Conservation (phyloP, 1,140 invertebrate species). For the Potamilus streckersoni region DNA sequence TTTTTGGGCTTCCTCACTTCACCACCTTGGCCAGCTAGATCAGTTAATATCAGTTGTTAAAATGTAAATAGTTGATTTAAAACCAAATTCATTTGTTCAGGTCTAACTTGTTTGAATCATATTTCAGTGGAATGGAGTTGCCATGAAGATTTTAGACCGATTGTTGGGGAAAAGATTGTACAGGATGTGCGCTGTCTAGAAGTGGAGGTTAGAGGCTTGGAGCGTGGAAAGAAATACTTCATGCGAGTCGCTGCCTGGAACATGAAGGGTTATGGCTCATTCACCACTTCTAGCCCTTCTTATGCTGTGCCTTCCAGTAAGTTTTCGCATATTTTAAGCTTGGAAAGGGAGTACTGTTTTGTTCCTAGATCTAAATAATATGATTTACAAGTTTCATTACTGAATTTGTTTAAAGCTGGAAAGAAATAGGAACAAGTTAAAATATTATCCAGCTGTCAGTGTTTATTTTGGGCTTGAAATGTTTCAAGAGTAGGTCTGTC, state of each 20-base stretch:
- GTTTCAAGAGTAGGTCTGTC: background rate
- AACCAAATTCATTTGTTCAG: too few relatives aligned
- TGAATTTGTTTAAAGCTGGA: too few relatives aligned
- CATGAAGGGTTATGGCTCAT: slow-evolving; percentile 90
- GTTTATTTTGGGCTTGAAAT: too few relatives aligned
- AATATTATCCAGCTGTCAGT: too few relatives aligned
- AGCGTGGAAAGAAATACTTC: slow-evolving; percentile 85
- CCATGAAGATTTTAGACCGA: slow-evolving; percentile 81
- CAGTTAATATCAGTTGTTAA: too few relatives aligned
- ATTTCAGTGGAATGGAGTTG: slow-evolving; percentile 79
- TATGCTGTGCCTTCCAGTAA: slow-evolving; percentile 91
- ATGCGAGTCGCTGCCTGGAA: slow-evolving; percentile 86
- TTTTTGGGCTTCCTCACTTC: too few relatives aligned
- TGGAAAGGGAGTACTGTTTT: too few relatives aligned
- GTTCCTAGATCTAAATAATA: too few relatives aligned
- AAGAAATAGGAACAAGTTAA: too few relatives aligned
- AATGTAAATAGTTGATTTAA: too few relatives aligned
- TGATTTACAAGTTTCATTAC: too few relatives aligned
- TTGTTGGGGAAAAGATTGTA: slow-evolving; percentile 76
- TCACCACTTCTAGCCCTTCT: slow-evolving; percentile 78
- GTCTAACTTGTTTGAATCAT: background rate
- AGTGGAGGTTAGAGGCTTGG: slow-evolving; percentile 78
- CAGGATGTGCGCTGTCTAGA: slow-evolving; percentile 55
- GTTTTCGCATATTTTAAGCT: slow-evolving; percentile 6
- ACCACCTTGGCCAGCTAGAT: too few relatives aligned